Evolutionary conservation across 1,140 invertebrate genomes (phyloP).

Genomic region (Drosophila pseudoobscura): DNA sequence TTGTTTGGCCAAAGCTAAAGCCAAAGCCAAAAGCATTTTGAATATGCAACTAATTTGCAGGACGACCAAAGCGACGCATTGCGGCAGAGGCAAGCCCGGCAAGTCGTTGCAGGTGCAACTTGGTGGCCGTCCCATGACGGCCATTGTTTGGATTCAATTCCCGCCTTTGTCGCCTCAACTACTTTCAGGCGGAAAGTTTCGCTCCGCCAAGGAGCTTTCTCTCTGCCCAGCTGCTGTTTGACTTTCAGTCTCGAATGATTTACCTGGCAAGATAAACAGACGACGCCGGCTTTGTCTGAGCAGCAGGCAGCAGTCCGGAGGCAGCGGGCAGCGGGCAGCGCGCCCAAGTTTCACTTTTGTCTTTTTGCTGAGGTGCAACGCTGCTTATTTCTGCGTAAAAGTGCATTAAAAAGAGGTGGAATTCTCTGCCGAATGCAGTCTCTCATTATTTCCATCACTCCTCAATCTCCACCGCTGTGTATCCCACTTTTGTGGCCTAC

Average conservation of each 20-base stretch:
- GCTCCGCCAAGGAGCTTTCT: slow-evolving; percentile 12
- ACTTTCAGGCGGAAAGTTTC: slow-evolving; percentile 67
- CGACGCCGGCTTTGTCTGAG: slow-evolving; percentile 61
- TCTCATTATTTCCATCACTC: no score
- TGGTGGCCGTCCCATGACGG: slow-evolving; percentile 57
- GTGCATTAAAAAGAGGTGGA: not conserved
- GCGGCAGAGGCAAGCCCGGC: slow-evolving; percentile 38
- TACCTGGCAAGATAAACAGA: slow-evolving; percentile 81
- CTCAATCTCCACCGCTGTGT: no score
- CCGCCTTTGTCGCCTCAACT: slow-evolving; percentile 79
- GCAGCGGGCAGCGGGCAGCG: not conserved
- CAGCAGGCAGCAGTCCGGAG: slow-evolving; percentile 4
- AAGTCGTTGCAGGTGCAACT: slow-evolving; percentile 24
- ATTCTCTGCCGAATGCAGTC: no score
- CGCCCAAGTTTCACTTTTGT: slow-evolving; percentile 74
- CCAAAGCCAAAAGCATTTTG: slow-evolving; percentile 67
- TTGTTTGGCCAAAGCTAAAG: slow-evolving; percentile 66
- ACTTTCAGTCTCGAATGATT: slow-evolving; percentile 82
- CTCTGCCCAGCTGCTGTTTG: slow-evolving; percentile 57
- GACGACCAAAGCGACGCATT: slow-evolving; percentile 57
- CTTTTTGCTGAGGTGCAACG: slow-evolving; percentile 37
- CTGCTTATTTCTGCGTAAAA: slow-evolving; percentile 5
- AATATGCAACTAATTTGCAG: slow-evolving; percentile 80
- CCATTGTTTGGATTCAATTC: slow-evolving; percentile 81
- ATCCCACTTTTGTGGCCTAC: no score